Evolutionary conservation across 2,888 invertebrate species (phyloP), one percentile per base, ranked within the genome.

Genomic region (Leptinotarsa peninsularis): DNA sequence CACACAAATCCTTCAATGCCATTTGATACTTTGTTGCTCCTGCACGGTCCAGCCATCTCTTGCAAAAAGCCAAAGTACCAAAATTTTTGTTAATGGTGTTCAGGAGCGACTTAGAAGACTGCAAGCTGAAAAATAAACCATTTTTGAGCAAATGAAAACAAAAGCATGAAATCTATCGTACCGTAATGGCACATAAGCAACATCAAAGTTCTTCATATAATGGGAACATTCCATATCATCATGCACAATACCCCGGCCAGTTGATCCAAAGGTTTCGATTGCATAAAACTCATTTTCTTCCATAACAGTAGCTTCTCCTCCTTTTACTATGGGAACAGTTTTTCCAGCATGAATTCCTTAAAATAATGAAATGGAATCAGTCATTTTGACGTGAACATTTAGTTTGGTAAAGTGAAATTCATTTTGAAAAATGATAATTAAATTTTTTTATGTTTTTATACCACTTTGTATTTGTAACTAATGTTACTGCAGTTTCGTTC

Each of bases 141-240:
- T n/a, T 58, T 33, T 23, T 23, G 0, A 21, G 7, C 15, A 21
- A 7, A 5, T 14, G 4, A 67, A 13, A 4, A n/a, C 10, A 17
- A 21, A 21, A 13, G n/a, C 43, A 4, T 17, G 27, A 68, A 52
- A 54, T 72, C 78, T 49, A 58, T 49, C 23, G 86, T 88, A 95
- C 93, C 96, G 92, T 74, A 99, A 90, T 21, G 98, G 98, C 74
- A 98, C 96, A 87, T 95, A 98, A 80, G 94, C 92, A 82, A 94
- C 94, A 85, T 99, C 98, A 87, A 95, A 99, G 89, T 98, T 98
- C 89, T 99, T 99, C 99, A 99, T 99, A 88, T 99, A 99, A 90
- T 99, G 99, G 18, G 98, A 99, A 84, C 97, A 96, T 86, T 99
- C 99, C 96, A 98, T 97, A 86, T 99, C 99, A 87, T 99, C 99